Conservation (phyloP, 2,113 vertebrate species). For the Heliornis fulica region DNA sequence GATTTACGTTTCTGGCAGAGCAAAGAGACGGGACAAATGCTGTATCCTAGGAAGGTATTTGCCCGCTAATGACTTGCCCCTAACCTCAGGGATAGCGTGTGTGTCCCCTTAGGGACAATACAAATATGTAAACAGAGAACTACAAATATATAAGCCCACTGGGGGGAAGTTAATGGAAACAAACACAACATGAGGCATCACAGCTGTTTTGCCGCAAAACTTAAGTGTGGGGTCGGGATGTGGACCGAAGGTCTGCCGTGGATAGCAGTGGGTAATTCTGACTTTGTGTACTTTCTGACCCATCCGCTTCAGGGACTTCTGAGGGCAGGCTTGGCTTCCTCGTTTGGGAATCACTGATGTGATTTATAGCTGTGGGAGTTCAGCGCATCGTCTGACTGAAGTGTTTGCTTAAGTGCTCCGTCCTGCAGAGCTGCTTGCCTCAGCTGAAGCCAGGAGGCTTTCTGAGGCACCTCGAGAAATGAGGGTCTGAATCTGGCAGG, state of each 20-base stretch:
- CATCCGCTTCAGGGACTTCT: neutral
- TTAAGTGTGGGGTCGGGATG: neutral
- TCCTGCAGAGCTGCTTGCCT: neutral
- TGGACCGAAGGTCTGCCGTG: neutral
- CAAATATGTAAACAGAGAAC: slow-evolving; percentile 22
- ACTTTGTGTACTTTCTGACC: neutral
- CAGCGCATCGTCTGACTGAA: neutral
- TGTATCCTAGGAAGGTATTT: neutral
- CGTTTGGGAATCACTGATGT: neutral
- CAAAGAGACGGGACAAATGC: neutral
- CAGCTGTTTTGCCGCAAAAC: neutral
- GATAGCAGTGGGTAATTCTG: neutral
- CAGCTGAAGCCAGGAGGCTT: neutral
- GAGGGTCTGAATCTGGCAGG: neutral
- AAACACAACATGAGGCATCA: neutral
- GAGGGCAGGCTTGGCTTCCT: neutral
- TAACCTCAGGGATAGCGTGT: neutral
- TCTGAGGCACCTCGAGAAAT: neutral
- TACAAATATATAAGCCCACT: neutral
- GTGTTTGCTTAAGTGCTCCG: neutral
- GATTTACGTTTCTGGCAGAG: neutral
- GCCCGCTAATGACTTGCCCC: neutral
- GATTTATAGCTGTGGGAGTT: neutral
- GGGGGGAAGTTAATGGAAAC: slow-evolving; percentile 33
- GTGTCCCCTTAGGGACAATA: neutral